Percentiles rank a stretch among this genome's conserved stretches.
phyloP scores from a whole-genome alignment of 2,888 invertebrate genomes.

The Stenotaenia linearis region DNA sequence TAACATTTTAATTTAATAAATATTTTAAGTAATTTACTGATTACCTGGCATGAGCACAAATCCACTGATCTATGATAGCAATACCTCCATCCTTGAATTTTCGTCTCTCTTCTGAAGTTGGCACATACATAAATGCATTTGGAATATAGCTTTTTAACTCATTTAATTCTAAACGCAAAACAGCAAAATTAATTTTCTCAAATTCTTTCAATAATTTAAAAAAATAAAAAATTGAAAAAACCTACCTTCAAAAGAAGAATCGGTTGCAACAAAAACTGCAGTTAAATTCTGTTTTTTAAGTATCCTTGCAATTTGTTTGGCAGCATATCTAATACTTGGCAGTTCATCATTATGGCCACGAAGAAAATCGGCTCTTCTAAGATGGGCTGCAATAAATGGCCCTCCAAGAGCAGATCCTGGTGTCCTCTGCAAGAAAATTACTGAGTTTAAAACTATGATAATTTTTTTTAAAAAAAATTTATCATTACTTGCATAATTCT shows the following conservation, averaged over 20 bases:
- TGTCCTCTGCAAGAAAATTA: background rate
- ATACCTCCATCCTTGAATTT: conserved; percentile 72
- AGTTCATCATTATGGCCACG: conserved; percentile 64
- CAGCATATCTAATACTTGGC: conserved; percentile 71
- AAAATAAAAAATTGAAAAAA: too few species aligned
- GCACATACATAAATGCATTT: conserved; percentile 48
- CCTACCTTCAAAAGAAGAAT: conserved; percentile 55
- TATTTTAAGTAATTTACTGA: too few species aligned
- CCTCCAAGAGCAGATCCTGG: conserved; percentile 48
- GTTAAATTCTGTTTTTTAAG: conserved; percentile 56
- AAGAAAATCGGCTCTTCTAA: conserved; percentile 83
- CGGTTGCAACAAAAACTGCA: conserved; percentile 76
- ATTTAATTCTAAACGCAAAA: conserved; percentile 46
- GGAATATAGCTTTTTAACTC: conserved; percentile 51
- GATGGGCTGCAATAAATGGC: conserved; percentile 76
- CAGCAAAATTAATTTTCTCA: conserved; percentile 24
- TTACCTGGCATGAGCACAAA: conserved; percentile 74
- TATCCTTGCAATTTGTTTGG: conserved; percentile 61
- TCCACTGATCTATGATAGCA: conserved; percentile 92
- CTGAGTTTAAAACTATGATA: too few species aligned
- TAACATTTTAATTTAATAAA: too few species aligned
- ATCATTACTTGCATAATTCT: conserved; percentile 54
- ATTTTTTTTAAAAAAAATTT: too few species aligned
- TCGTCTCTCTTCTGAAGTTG: conserved; percentile 47
- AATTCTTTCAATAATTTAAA: background rate